Conservation (phyloP, 2,113 vertebrate genomes). For the Ginglymostoma cirratum region DNA sequence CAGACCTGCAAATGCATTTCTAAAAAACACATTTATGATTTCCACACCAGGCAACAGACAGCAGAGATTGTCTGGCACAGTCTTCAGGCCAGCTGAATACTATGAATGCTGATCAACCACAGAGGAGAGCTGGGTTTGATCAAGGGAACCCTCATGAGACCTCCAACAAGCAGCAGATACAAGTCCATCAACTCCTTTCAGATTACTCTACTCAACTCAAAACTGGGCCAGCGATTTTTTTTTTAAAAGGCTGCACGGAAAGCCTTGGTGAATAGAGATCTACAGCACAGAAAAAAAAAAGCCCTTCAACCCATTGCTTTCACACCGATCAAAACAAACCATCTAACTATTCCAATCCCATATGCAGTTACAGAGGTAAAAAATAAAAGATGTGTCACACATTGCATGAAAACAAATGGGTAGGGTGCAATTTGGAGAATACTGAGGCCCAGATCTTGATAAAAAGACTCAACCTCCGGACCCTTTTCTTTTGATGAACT, state of each 20-base stretch:
- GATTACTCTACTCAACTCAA: background rate
- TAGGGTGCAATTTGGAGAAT: background rate
- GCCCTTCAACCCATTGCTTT: too few relatives aligned
- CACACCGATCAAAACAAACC: too few relatives aligned
- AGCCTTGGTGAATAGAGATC: background rate
- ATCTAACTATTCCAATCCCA: too few relatives aligned
- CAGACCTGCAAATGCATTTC: background rate
- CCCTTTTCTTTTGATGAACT: background rate
- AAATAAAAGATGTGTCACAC: too few relatives aligned
- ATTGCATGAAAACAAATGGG: background rate
- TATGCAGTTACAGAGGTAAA: too few relatives aligned
- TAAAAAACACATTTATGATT: background rate
- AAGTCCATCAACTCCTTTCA: background rate
- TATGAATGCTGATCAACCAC: background rate
- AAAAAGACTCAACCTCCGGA: background rate
- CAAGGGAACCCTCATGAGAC: background rate
- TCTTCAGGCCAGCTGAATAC: background rate
- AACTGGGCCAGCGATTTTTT: background rate
- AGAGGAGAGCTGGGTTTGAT: background rate
- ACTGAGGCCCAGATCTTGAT: background rate
- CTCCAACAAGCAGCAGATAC: background rate
- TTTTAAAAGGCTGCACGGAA: too few relatives aligned
- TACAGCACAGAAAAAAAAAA: too few relatives aligned
- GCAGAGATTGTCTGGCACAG: background rate
- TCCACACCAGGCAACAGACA: background rate